phyloP scores from a whole-genome alignment of 2,888 invertebrate species.

The Hanleya hanleyi region DNA sequence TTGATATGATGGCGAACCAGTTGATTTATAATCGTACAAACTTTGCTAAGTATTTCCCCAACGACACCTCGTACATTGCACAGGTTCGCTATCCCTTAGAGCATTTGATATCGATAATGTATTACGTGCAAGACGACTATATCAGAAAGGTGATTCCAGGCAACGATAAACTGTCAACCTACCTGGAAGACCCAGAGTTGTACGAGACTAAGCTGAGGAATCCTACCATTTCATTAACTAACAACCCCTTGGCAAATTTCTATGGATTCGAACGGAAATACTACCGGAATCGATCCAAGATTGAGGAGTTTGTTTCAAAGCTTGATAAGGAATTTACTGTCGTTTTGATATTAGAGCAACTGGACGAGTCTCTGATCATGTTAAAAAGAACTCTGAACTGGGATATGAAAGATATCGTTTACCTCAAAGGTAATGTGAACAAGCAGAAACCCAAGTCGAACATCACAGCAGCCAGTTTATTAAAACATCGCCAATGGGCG shows the following conservation, averaged over 20 bases:
- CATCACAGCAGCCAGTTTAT: not conserved
- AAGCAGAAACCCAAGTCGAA: not conserved
- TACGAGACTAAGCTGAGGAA: not conserved
- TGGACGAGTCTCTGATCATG: constrained; percentile 39
- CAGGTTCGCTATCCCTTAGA: not conserved
- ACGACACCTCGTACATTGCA: not conserved
- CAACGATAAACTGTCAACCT: not conserved
- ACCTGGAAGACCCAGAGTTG: not conserved
- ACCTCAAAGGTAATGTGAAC: constrained; percentile 36
- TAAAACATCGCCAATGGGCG: not conserved
- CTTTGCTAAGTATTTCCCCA: not conserved
- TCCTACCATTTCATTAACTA: not conserved
- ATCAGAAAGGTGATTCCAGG: not conserved
- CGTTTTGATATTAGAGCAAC: constrained; percentile 33
- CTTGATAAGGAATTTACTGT: constrained; percentile 36
- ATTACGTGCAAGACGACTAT: not conserved
- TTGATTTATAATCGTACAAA: not conserved
- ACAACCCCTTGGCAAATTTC: not conserved
- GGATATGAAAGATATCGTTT: constrained; percentile 36
- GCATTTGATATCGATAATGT: not conserved
- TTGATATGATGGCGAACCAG: not conserved
- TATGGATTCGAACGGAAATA: not conserved
- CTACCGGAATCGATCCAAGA: not conserved
- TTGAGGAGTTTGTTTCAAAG: not conserved
- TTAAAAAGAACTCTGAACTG: constrained; percentile 32